phyloP scores from a whole-genome alignment of 2,113 vertebrate species.

The Bos javanicus region DNA sequence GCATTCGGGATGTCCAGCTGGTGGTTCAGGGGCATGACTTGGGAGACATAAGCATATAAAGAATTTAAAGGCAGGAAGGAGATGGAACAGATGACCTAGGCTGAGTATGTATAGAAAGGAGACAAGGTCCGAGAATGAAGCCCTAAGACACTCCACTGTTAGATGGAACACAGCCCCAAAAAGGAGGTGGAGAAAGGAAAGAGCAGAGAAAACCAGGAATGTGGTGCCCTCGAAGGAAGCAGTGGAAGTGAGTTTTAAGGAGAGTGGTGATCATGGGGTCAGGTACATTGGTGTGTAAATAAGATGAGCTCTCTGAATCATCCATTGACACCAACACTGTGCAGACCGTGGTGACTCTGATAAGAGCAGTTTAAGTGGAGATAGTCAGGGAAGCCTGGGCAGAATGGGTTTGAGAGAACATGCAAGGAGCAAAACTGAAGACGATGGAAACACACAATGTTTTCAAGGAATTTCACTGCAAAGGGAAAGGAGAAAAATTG shows the following conservation, averaged over 20 bases:
- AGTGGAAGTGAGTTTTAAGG: background rate
- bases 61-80: background rate
- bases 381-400: background rate
- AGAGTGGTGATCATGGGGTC: background rate
- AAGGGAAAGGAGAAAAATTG: background rate
- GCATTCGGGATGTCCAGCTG: background rate
- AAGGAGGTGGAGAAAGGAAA: background rate
- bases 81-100: no score
- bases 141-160: background rate
- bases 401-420: background rate
- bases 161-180: background rate
- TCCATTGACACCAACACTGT: no score
- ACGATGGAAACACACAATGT: background rate
- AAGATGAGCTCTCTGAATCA: background rate
- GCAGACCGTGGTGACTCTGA: background rate
- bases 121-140: background rate
- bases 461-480: background rate
- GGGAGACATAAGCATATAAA: background rate
- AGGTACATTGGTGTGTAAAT: accelerated
- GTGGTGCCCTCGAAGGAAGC: background rate
- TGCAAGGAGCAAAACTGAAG: background rate
- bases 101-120: background rate
- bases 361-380: background rate
- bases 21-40: background rate
- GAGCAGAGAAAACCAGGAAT: background rate